phyloP scores from a whole-genome alignment of 1,140 invertebrate species.

The Pollicipes pollicipes region DNA sequence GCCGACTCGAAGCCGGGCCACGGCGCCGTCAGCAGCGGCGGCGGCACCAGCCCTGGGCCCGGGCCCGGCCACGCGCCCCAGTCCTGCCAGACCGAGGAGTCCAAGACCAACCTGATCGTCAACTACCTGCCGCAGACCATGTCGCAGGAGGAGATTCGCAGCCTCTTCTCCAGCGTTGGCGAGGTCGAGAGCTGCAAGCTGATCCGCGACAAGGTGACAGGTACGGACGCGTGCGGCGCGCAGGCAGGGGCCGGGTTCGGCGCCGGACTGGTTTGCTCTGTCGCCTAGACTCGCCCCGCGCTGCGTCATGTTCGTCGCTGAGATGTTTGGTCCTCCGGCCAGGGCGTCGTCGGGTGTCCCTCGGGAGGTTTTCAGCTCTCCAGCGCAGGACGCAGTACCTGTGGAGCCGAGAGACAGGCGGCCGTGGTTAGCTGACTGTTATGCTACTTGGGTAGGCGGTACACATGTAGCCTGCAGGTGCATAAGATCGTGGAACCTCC shows the following conservation, averaged over 20 bases:
- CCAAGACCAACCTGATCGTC: conserved; percentile 96
- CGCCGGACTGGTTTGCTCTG: not conserved
- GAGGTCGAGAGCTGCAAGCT: conserved; percentile 98
- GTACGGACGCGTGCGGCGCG: conserved; percentile 30
- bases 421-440: too few relatives aligned
- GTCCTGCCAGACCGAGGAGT: conserved; percentile 47
- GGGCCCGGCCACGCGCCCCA: conserved; percentile 14
- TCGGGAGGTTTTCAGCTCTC: too few relatives aligned
- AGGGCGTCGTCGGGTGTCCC: too few relatives aligned
- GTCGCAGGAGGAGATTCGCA: conserved; percentile 97
- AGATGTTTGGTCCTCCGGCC: not conserved
- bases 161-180: conserved; percentile 91
- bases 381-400: too few relatives aligned
- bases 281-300: conserved; percentile 4
- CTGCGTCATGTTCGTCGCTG: conserved; percentile 2
- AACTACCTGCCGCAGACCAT: conserved; percentile 99
- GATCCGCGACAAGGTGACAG: conserved; percentile 93
- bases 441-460: too few relatives aligned
- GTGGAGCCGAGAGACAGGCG: too few relatives aligned
- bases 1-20: conserved; percentile 32
- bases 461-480: too few relatives aligned
- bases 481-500: too few relatives aligned
- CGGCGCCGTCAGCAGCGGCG: conserved; percentile 21
- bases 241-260: conserved; percentile 7
- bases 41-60: too few relatives aligned